These are phyloP conservation scores for Chinchilla lanigera DNA, from an alignment of 2,113 vertebrate species.

Conservation along the genomic window DNA sequence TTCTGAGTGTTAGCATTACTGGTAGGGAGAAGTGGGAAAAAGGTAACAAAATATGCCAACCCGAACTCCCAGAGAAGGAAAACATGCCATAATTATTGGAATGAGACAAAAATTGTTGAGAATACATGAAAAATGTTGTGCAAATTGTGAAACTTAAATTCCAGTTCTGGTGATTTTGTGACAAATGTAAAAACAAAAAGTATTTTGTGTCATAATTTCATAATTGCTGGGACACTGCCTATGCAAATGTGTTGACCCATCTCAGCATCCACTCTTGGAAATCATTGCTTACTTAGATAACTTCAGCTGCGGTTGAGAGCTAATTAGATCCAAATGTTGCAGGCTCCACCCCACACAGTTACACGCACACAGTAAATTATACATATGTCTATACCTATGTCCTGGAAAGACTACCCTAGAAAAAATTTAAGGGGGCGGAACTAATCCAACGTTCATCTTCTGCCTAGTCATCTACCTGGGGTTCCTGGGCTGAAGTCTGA, in stretches of 20 bases:
- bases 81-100: not conserved
- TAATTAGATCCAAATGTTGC: not conserved
- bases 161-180: not conserved
- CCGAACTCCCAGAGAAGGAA: not conserved
- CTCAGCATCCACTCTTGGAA: not conserved
- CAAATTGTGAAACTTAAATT: conserved; percentile 27
- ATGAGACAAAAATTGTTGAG: conserved; percentile 47
- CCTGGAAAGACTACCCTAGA: not conserved
- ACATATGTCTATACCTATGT: not conserved
- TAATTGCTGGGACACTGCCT: not conserved
- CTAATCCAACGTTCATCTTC: not conserved
- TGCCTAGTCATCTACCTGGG: not conserved
- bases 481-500: not conserved
- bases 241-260: not conserved
- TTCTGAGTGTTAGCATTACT: not conserved
- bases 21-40: not conserved
- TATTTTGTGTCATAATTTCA: conserved; percentile 7
- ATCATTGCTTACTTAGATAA: not conserved
- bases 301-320: not conserved
- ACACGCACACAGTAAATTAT: not conserved
- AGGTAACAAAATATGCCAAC: not conserved
- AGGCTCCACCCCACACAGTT: accelerated
- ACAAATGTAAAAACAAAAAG: not conserved
- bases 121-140: not conserved
- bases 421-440: not conserved